phyloP scores from a whole-genome alignment of 1,140 invertebrate species.

The Euborellia annulipes region DNA sequence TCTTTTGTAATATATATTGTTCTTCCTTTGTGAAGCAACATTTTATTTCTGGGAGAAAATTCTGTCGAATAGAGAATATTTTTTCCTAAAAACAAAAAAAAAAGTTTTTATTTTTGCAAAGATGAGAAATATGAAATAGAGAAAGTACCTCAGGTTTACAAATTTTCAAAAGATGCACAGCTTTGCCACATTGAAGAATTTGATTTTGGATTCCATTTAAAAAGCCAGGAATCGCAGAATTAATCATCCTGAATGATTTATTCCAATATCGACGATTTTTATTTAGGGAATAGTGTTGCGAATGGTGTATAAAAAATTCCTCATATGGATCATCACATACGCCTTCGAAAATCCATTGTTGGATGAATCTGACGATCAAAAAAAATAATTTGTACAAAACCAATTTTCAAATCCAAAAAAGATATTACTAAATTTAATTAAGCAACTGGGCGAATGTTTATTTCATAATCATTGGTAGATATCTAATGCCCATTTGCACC shows the following conservation, averaged over 20 bases:
- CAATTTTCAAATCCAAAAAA: no score
- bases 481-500: no score
- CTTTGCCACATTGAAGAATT: slow-evolving; percentile 42
- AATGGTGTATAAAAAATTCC: slow-evolving; percentile 42
- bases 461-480: no score
- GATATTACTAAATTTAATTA: no score
- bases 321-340: slow-evolving; percentile 36
- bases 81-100: slow-evolving; percentile 6
- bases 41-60: no score
- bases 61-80: no score
- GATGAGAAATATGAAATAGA: slow-evolving; percentile 5
- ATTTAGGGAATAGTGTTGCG: slow-evolving; percentile 32
- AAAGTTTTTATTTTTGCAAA: not conserved
- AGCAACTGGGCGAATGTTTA: no score
- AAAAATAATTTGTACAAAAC: no score
- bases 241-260: slow-evolving; percentile 35
- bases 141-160: slow-evolving; percentile 37
- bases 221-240: slow-evolving; percentile 36
- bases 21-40: no score
- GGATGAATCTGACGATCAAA: slow-evolving; percentile 32
- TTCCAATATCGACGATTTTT: slow-evolving; percentile 41
- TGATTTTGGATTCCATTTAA: slow-evolving; percentile 32
- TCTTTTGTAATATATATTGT: no score
- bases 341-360: slow-evolving; percentile 45
- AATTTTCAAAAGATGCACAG: slow-evolving; percentile 36